Evolutionary conservation across 2,113 vertebrate genomes (phyloP).

Genomic region (Coturnix japonica): DNA sequence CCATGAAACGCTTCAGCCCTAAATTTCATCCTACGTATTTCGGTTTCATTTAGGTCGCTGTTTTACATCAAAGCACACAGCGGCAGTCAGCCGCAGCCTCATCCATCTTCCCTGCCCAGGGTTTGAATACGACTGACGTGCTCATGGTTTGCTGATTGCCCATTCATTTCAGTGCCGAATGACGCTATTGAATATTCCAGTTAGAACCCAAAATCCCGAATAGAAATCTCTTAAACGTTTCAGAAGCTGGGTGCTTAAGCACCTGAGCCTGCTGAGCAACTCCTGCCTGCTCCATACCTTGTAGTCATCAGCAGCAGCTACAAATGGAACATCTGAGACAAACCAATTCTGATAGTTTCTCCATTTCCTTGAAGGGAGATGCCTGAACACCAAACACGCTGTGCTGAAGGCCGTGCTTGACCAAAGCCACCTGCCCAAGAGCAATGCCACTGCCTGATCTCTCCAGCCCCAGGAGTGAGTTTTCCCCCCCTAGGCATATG

Average conservation of each 20-base stretch:
- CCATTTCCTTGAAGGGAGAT: background rate
- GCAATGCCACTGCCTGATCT: background rate
- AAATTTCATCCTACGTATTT: background rate
- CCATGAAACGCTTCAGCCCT: slow-evolving; percentile 9
- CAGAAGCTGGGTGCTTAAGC: background rate
- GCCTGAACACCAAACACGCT: accelerated
- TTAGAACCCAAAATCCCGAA: background rate
- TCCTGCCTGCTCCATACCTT: background rate
- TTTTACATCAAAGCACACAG: slow-evolving; percentile 5
- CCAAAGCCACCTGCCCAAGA: background rate
- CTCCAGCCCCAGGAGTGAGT: background rate
- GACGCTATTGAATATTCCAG: background rate
- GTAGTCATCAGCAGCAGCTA: background rate
- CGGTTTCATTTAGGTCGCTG: background rate
- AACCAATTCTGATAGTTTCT: background rate
- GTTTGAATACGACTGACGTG: background rate
- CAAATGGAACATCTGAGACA: background rate
- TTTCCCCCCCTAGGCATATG: accelerated
- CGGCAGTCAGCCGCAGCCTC: background rate
- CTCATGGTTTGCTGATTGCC: background rate
- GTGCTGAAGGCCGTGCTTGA: background rate
- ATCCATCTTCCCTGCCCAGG: background rate
- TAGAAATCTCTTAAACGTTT: background rate
- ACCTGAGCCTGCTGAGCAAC: background rate
- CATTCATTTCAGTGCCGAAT: background rate